Evolutionary conservation across 2,113 vertebrate genomes (phyloP).

Genomic region (Himantopus leucocephalus): DNA sequence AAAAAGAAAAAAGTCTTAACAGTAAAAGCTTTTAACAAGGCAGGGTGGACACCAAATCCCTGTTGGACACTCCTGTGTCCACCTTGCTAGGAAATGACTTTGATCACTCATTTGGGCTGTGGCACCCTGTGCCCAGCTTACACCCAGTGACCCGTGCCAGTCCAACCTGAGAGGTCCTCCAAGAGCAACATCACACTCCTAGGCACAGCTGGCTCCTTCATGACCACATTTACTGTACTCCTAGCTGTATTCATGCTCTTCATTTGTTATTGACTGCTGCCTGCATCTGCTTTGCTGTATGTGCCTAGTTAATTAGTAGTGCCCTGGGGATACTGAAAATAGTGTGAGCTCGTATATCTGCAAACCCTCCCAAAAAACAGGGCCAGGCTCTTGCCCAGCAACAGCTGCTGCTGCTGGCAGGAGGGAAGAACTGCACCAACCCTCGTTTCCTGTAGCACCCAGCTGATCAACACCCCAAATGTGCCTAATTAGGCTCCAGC

Average conservation of each 20-base stretch:
- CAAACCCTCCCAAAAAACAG: background rate
- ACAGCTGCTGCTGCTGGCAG: background rate
- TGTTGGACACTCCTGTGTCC: background rate
- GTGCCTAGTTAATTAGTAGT: background rate
- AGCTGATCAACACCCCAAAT: background rate
- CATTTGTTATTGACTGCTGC: background rate
- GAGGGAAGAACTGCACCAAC: background rate
- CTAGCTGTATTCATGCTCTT: background rate
- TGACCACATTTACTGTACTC: background rate
- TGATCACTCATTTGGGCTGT: background rate
- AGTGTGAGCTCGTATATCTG: background rate
- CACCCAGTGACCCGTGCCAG: background rate
- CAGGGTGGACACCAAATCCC: background rate
- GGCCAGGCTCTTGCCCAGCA: background rate
- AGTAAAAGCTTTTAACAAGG: background rate
- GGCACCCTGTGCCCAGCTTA: rapidly evolving
- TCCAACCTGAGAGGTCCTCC: background rate
- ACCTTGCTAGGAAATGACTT: background rate
- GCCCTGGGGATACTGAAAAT: background rate
- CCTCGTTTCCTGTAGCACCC: background rate
- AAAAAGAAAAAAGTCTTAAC: background rate
- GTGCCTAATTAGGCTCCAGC: background rate
- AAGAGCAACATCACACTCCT: background rate
- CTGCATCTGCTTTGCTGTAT: background rate
- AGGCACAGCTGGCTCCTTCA: background rate